Percentiles rank a stretch among this genome's conserved stretches.
phyloP scores from a whole-genome alignment of 2,797 vertebrate genomes.

The Cottoperca gobio region DNA sequence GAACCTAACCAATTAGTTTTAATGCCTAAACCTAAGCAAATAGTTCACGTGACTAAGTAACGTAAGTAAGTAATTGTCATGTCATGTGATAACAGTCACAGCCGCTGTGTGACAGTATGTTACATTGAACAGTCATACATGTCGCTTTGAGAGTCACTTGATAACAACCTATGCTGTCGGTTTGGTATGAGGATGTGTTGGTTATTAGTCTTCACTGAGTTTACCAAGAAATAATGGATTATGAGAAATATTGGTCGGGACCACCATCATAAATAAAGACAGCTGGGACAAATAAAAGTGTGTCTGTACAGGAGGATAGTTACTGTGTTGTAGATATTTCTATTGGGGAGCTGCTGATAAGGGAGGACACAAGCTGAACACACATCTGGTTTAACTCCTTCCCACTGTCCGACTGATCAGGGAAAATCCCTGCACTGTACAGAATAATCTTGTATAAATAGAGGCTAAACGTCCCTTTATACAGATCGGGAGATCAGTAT shows the following conservation, averaged over 20 bases:
- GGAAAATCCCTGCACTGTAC: slow-evolving; percentile 8
- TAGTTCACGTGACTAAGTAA: too few relatives aligned
- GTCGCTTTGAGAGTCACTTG: too few relatives aligned
- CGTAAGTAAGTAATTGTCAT: too few relatives aligned
- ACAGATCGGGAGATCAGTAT: not conserved
- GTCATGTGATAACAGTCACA: too few relatives aligned
- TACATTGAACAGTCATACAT: too few relatives aligned
- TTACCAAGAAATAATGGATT: not conserved
- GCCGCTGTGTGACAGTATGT: too few relatives aligned
- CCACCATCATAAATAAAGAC: not conserved
- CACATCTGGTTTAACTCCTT: slow-evolving; percentile 7
- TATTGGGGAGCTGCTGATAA: not conserved
- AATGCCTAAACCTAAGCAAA: too few relatives aligned
- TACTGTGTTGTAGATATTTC: not conserved
- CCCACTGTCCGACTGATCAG: not conserved
- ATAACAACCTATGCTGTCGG: too few relatives aligned
- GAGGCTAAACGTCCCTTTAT: not conserved
- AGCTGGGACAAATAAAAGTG: not conserved
- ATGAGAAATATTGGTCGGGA: not conserved
- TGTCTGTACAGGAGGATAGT: not conserved
- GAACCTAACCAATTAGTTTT: too few relatives aligned
- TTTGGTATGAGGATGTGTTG: too few relatives aligned
- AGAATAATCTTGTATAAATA: not conserved
- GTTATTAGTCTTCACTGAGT: too few relatives aligned
- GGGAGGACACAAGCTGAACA: slow-evolving; percentile 12